Evolutionary conservation across 1,140 invertebrate genomes (phyloP).

Genomic region (Bombus impatiens): DNA sequence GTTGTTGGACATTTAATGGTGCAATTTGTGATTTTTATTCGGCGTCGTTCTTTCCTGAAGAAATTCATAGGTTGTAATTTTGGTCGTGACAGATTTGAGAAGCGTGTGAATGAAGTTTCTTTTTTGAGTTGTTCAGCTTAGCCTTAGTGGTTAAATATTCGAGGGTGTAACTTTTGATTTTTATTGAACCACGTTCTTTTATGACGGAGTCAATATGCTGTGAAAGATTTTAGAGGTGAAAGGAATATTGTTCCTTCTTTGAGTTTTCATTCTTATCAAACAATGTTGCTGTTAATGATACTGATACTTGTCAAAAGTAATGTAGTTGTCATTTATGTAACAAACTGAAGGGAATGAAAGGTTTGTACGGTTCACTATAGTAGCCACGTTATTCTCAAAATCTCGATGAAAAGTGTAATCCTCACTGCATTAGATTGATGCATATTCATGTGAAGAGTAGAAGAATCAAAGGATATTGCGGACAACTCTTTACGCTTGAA

Average conservation of each 20-base stretch:
- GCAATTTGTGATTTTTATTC: background rate
- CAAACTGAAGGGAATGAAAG: background rate
- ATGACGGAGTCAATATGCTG: background rate
- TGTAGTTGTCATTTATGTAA: background rate
- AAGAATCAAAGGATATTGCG: conserved; percentile 15
- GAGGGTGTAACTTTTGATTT: background rate
- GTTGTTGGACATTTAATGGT: background rate
- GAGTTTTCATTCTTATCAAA: background rate
- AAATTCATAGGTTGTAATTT: background rate
- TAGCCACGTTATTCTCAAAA: background rate
- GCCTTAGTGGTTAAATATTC: background rate
- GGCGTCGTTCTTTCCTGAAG: no score
- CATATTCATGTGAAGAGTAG: conserved; percentile 21
- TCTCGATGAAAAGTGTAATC: conserved; percentile 19
- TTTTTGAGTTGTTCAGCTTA: background rate
- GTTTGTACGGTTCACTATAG: background rate
- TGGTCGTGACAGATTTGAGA: background rate
- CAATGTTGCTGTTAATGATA: background rate
- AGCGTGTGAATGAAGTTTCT: background rate
- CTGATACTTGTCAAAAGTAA: no score
- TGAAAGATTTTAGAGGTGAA: background rate
- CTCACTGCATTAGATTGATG: background rate
- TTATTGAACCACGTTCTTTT: background rate
- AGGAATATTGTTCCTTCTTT: background rate
- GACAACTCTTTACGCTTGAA: background rate